Percentiles rank a stretch among this genome's conserved stretches.
phyloP scores from a whole-genome alignment of 1,140 invertebrate species.

The Drosophila rufa region DNA sequence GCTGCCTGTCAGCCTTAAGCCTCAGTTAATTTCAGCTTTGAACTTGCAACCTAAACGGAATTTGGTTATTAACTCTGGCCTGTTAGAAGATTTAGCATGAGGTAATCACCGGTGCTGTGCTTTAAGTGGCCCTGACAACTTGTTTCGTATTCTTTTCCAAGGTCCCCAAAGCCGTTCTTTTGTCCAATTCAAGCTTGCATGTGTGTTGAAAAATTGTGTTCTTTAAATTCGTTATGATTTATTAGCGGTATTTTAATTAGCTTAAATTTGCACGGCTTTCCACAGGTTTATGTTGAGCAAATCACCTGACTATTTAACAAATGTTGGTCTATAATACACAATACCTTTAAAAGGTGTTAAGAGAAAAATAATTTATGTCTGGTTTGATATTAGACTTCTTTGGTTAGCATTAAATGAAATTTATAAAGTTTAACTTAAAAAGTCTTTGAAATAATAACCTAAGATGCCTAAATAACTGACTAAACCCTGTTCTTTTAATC shows the following conservation, averaged over 20 bases:
- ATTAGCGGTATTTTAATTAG: not conserved
- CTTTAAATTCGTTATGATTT: not conserved
- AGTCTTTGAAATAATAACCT: too few relatives aligned
- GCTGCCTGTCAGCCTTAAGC: conserved; percentile 8
- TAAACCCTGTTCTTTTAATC: too few relatives aligned
- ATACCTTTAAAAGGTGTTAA: not conserved
- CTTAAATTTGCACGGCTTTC: not conserved
- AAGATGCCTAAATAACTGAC: too few relatives aligned
- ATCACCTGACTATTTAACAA: not conserved
- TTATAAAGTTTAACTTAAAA: too few relatives aligned
- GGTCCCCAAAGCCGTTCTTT: conserved; percentile 29
- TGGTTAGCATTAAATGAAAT: too few relatives aligned
- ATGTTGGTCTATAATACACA: not conserved
- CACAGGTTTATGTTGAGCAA: not conserved
- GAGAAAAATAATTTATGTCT: not conserved
- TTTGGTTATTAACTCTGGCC: conserved; percentile 31
- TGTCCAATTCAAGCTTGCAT: conserved; percentile 8
- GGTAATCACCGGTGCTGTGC: conserved; percentile 35
- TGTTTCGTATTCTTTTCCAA: conserved; percentile 13
- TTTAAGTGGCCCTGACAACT: conserved; percentile 23
- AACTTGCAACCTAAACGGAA: conserved; percentile 44
- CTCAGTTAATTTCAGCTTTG: conserved; percentile 43
- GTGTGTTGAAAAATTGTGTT: not conserved
- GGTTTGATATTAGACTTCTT: too few relatives aligned
- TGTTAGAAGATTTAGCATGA: conserved; percentile 46